These are phyloP conservation scores for Acromyrmex echinatior DNA, from an alignment of 1,140 invertebrate genomes.

Conservation along the genomic window DNA sequence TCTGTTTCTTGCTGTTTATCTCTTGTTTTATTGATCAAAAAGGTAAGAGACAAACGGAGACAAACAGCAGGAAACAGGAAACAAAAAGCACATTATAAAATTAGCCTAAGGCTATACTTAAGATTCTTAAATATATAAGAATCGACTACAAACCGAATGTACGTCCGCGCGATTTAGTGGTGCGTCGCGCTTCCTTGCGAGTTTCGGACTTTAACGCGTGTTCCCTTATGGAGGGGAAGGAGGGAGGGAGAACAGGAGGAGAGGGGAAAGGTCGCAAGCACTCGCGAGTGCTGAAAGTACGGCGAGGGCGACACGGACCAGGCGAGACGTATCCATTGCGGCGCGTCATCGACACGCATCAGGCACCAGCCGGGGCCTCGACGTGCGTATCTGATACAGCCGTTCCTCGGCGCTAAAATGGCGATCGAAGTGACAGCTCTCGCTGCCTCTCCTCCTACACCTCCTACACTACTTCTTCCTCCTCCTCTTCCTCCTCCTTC, in stretches of 20 bases:
- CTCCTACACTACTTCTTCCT: neutral
- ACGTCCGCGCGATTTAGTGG: neutral
- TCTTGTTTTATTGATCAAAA: too few species aligned
- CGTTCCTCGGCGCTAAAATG: slow-evolving; percentile 84
- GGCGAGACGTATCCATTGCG: slow-evolving; percentile 70
- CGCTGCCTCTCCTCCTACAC: slow-evolving; percentile 62
- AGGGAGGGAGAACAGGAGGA: too few species aligned
- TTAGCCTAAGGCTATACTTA: too few species aligned
- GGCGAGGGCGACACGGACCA: slow-evolving; percentile 57
- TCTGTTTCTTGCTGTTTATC: too few species aligned
- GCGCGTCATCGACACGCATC: slow-evolving; percentile 73
- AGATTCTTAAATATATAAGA: too few species aligned
- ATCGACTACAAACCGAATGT: too few species aligned
- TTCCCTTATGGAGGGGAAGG: neutral
- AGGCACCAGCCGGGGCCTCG: slow-evolving; percentile 49
- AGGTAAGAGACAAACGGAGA: too few species aligned
- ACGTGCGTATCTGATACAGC: slow-evolving; percentile 81
- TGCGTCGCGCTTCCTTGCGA: slow-evolving; percentile 26
- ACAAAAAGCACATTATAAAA: too few species aligned
- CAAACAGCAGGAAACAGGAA: too few species aligned
- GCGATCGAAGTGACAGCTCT: slow-evolving; percentile 86
- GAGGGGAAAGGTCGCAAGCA: neutral
- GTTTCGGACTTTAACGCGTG: slow-evolving; percentile 7
- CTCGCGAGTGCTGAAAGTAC: slow-evolving; percentile 41
- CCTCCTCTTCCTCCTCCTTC: neutral